phyloP scores from a whole-genome alignment of 2,113 vertebrate genomes.

The Archilochus colubris region DNA sequence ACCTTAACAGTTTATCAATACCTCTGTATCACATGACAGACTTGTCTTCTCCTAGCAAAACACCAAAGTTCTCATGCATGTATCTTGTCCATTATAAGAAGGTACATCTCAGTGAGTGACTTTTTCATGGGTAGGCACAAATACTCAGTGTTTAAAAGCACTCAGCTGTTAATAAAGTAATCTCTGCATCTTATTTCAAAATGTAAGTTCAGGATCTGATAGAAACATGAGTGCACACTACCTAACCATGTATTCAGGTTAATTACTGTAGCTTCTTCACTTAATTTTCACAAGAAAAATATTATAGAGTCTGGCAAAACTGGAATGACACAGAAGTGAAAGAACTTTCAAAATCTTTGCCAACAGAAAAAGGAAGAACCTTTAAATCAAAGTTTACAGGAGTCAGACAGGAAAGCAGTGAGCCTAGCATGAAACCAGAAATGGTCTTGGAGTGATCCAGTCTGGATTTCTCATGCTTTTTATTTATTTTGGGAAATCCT shows the following conservation, averaged over 20 bases:
- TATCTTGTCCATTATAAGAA: background rate
- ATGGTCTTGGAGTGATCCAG: background rate
- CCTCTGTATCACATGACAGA: background rate
- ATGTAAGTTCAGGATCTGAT: background rate
- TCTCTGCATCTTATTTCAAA: background rate
- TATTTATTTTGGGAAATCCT: conserved; percentile 54
- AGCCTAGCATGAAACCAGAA: conserved; percentile 15
- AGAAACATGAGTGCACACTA: background rate
- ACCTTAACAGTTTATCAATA: conserved; percentile 26
- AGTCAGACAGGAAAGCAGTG: conserved; percentile 43
- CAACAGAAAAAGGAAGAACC: conserved; percentile 11
- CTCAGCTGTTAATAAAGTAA: background rate
- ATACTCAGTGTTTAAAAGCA: background rate
- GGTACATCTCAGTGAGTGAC: background rate
- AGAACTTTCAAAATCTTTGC: background rate
- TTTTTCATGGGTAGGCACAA: background rate
- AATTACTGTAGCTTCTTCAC: background rate
- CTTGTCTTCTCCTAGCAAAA: background rate
- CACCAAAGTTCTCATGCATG: background rate
- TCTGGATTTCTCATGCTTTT: conserved; percentile 16
- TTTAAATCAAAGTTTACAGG: conserved; percentile 36
- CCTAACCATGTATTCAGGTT: background rate
- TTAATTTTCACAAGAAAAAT: conserved; percentile 3
- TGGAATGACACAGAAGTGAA: background rate
- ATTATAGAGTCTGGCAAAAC: background rate